Conservation (phyloP, 2,113 vertebrate species). For the Eurypyga helias region DNA sequence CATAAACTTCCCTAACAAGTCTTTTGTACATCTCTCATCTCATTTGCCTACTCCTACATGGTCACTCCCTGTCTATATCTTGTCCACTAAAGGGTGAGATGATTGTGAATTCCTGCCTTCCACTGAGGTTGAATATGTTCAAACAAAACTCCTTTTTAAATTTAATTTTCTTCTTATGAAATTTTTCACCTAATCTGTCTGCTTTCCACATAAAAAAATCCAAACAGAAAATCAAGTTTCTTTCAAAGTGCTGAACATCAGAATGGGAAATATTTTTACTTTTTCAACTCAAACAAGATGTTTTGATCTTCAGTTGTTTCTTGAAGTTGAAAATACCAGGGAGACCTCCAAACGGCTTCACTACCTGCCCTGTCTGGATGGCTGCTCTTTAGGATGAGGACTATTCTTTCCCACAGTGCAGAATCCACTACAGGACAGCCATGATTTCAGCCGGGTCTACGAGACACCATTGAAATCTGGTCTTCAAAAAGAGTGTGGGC, state of each 20-base stretch:
- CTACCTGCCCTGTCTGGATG: accelerated
- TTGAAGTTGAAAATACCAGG: neutral
- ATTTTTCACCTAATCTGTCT: neutral
- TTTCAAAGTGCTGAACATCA: neutral
- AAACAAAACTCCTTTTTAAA: neutral
- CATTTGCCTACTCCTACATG: neutral
- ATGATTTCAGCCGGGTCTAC: too few relatives aligned
- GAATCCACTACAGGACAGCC: neutral
- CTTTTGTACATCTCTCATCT: neutral
- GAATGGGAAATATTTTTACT: neutral
- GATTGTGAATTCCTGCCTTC: neutral
- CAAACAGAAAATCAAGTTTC: neutral
- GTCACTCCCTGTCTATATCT: neutral
- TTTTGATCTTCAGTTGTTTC: neutral
- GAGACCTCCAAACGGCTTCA: neutral
- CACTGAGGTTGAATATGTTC: neutral
- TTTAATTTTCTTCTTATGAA: neutral
- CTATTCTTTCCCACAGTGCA: neutral
- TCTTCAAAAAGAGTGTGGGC: neutral
- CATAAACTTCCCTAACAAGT: neutral
- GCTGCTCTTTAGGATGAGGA: neutral
- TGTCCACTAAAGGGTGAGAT: neutral
- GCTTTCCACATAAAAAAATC: neutral
- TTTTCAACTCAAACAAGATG: neutral
- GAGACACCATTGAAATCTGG: neutral